Evolutionary conservation across 2,888 invertebrate species (phyloP).

Genomic region (Strigamia crassipes): DNA sequence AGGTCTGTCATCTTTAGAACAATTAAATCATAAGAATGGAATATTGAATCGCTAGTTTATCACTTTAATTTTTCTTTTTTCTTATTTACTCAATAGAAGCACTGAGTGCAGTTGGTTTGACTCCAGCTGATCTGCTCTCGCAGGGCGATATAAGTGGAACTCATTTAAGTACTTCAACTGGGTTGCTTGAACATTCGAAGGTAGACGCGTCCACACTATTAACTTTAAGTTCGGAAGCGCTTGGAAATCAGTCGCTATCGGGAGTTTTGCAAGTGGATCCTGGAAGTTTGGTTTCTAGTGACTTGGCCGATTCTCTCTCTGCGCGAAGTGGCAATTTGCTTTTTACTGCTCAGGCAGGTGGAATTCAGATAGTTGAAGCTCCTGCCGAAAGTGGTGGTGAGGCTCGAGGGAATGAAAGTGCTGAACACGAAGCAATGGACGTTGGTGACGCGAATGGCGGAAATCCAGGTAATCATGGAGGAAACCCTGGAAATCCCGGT

Average conservation of each 20-base stretch:
- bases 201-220: conserved; percentile 44
- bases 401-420: neutral
- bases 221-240: conserved; percentile 45
- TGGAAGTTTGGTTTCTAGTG: conserved; percentile 54
- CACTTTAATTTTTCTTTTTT: conserved; percentile 27
- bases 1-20: neutral
- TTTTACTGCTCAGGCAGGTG: conserved; percentile 67
- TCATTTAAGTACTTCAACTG: neutral
- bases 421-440: neutral
- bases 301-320: conserved; percentile 66
- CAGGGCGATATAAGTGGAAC: conserved; percentile 15
- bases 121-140: conserved; percentile 46
- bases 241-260: conserved; percentile 48
- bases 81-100: conserved; percentile 46
- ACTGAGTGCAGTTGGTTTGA: conserved; percentile 47
- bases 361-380: conserved; percentile 61
- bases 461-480: too few species aligned
- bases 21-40: neutral
- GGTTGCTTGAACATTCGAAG: conserved; percentile 36
- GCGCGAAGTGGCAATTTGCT: conserved; percentile 69
- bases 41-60: neutral
- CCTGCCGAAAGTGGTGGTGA: neutral
- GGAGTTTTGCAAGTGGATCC: conserved; percentile 45
- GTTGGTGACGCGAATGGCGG: neutral
- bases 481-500: neutral